These are phyloP conservation scores for Schizotus pectinicornis DNA, from an alignment of 2,888 invertebrate species.

Conservation along the genomic window DNA sequence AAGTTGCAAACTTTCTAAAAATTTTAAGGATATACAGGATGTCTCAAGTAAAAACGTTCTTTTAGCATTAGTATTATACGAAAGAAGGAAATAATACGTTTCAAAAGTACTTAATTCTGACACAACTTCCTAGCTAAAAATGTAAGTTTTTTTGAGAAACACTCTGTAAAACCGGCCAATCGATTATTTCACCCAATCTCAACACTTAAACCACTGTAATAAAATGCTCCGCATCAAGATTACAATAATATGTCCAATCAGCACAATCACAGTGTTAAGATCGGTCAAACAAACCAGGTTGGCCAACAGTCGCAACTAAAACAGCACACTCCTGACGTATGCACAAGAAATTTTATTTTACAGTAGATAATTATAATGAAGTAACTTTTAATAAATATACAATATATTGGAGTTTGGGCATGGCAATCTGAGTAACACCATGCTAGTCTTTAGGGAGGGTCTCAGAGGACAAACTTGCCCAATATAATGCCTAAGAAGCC, in stretches of 20 bases:
- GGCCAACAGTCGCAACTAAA: slow-evolving; percentile 32
- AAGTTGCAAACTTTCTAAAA: background rate
- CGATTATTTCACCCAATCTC: slow-evolving; percentile 24
- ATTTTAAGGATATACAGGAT: slow-evolving; percentile 31
- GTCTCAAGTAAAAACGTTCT: slow-evolving; percentile 41
- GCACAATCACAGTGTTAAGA: slow-evolving; percentile 12
- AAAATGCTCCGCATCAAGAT: background rate
- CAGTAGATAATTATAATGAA: slow-evolving; percentile 49
- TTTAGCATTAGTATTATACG: slow-evolving; percentile 16
- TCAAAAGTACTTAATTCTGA: slow-evolving; percentile 24
- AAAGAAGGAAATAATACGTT: slow-evolving; percentile 19
- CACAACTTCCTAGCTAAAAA: slow-evolving; percentile 7
- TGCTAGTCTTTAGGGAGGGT: slow-evolving; percentile 47
- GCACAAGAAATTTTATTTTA: slow-evolving; percentile 48
- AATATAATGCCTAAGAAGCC: slow-evolving; percentile 77
- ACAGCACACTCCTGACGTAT: slow-evolving; percentile 29
- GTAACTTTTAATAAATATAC: slow-evolving; percentile 53
- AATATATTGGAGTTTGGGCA: slow-evolving; percentile 48
- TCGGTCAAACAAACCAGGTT: slow-evolving; percentile 14
- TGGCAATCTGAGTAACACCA: slow-evolving; percentile 29
- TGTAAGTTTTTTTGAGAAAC: slow-evolving; percentile 14
- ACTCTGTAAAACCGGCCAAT: slow-evolving; percentile 32
- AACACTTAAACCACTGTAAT: slow-evolving; percentile 7
- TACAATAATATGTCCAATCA: background rate
- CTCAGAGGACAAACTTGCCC: slow-evolving; percentile 85